Conservation (phyloP, 2,113 vertebrate genomes). For the Taurulus bubalis region DNA sequence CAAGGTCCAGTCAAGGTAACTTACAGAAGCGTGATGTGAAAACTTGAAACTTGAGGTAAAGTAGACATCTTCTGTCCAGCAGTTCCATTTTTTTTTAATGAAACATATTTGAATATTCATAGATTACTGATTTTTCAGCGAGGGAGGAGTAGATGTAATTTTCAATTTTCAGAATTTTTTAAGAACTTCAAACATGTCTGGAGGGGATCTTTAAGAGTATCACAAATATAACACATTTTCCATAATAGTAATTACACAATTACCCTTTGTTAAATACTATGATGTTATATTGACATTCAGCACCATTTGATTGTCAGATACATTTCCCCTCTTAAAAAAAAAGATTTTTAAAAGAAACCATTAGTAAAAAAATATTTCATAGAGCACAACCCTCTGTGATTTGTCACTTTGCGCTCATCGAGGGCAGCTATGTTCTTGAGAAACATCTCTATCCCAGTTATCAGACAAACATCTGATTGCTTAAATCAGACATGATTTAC, state of each 20-base stretch:
- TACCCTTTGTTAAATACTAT: not conserved
- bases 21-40: not conserved
- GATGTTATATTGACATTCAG: not conserved
- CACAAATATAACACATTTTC: not conserved
- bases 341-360: not conserved
- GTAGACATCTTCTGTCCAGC: not conserved
- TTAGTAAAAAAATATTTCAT: not conserved
- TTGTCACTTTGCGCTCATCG: conserved; percentile 2
- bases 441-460: not conserved
- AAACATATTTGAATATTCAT: not conserved
- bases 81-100: not conserved
- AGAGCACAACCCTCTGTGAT: not conserved
- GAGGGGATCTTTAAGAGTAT: not conserved
- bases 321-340: not conserved
- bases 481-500: not conserved
- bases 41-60: not conserved
- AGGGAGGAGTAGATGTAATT: not conserved
- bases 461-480: conserved; percentile 15
- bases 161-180: not conserved
- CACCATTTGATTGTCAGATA: not conserved
- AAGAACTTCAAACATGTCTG: not conserved
- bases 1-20: not conserved
- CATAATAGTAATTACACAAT: not conserved
- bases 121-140: not conserved
- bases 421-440: not conserved